These are phyloP conservation scores for Epistrophe grossulariae DNA, from an alignment of 2,888 invertebrate genomes.

Conservation along the genomic window DNA sequence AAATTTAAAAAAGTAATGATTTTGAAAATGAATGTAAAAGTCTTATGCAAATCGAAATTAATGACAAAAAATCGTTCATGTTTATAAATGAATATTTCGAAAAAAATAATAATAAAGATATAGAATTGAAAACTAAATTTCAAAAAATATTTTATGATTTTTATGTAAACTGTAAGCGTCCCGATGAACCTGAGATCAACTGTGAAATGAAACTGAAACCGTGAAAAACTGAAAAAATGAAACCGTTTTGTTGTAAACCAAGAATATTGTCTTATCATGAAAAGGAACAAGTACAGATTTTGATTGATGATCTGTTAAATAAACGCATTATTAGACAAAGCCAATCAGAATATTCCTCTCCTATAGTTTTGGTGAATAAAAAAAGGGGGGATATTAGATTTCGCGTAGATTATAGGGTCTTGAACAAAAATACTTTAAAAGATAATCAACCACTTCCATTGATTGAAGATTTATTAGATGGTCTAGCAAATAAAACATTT, in stretches of 20 bases:
- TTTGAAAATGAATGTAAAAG: too few relatives aligned
- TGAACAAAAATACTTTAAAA: too few relatives aligned
- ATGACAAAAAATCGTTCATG: background rate
- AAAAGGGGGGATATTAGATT: too few relatives aligned
- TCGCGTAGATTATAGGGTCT: too few relatives aligned
- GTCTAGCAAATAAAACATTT: background rate
- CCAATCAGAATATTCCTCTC: too few relatives aligned
- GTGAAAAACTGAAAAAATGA: background rate
- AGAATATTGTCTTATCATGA: too few relatives aligned
- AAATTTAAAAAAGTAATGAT: too few relatives aligned
- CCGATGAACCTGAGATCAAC: background rate
- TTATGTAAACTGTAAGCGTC: background rate
- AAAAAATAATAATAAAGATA: background rate
- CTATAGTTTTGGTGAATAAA: too few relatives aligned
- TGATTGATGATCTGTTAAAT: too few relatives aligned
- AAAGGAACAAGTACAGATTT: too few relatives aligned
- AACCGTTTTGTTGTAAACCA: too few relatives aligned
- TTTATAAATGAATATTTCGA: background rate
- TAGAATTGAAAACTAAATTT: background rate
- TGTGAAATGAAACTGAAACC: background rate
- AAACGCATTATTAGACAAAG: too few relatives aligned
- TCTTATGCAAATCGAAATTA: background rate
- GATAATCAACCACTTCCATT: background rate
- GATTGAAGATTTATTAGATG: background rate
- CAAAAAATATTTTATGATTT: background rate